phyloP scores from a whole-genome alignment of 2,113 vertebrate genomes.

The Oreochromis niloticus region DNA sequence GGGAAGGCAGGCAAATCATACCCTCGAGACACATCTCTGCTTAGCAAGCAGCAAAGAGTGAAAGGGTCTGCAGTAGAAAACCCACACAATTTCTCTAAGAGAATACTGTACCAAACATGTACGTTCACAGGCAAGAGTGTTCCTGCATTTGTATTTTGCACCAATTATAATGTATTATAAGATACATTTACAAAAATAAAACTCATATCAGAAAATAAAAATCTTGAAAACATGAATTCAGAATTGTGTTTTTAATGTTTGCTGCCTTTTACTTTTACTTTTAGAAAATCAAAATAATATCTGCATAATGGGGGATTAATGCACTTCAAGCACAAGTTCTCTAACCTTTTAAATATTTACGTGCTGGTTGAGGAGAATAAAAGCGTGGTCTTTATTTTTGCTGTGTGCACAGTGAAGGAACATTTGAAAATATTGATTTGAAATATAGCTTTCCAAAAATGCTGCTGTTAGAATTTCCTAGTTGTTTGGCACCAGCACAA shows the following conservation, averaged over 20 bases:
- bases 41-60: conserved; percentile 24
- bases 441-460: not conserved
- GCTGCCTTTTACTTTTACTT: not conserved
- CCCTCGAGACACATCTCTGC: conserved; percentile 34
- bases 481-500: not conserved
- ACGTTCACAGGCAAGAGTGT: not conserved
- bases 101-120: not conserved
- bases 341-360: not conserved
- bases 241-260: not conserved
- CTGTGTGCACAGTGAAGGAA: not conserved
- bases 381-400: not conserved
- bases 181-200: not conserved
- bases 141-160: not conserved
- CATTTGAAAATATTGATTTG: not conserved
- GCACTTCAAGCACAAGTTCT: not conserved
- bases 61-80: not conserved
- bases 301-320: not conserved
- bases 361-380: not conserved
- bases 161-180: not conserved
- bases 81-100: not conserved
- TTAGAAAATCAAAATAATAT: not conserved
- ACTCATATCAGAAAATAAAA: not conserved
- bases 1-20: conserved; percentile 24
- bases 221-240: not conserved
- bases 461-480: not conserved